phyloP scores from a whole-genome alignment of 2,797 vertebrate species.

The Arrhamphus sclerolepis region DNA sequence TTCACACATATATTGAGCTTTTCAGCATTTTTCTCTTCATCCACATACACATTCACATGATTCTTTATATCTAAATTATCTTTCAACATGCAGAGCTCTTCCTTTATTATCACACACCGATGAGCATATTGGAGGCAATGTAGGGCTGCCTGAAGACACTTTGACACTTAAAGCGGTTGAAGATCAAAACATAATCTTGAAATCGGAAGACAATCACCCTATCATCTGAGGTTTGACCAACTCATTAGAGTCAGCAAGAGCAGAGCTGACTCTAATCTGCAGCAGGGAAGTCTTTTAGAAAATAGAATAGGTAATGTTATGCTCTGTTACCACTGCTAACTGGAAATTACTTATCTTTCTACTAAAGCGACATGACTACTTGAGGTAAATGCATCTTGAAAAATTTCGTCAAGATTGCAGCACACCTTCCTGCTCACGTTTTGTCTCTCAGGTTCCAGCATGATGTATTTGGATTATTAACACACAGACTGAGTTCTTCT shows the following conservation, averaged over 20 bases:
- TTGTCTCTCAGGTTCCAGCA: too few species aligned
- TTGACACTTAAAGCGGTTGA: not conserved
- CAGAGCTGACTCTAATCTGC: not conserved
- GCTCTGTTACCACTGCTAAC: not conserved
- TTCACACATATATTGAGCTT: too few species aligned
- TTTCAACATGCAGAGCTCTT: not conserved
- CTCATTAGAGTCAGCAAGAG: not conserved
- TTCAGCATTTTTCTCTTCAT: too few species aligned
- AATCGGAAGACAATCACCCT: not conserved
- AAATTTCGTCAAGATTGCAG: too few species aligned
- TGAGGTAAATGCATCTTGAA: too few species aligned
- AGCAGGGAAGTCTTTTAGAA: not conserved
- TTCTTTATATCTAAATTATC: too few species aligned
- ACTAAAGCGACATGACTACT: not conserved
- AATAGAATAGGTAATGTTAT: not conserved
- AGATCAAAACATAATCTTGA: not conserved
- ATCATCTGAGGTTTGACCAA: not conserved
- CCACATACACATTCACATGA: too few species aligned
- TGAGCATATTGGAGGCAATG: not conserved
- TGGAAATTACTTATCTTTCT: conserved; percentile 3
- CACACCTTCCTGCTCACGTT: not conserved
- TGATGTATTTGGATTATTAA: too few species aligned
- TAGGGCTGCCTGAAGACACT: not conserved
- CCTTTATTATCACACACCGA: not conserved
- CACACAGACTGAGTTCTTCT: not conserved